Base-by-base conservation (phyloP, 2,113 vertebrate genomes). In the Saimiri boliviensis region DNA sequence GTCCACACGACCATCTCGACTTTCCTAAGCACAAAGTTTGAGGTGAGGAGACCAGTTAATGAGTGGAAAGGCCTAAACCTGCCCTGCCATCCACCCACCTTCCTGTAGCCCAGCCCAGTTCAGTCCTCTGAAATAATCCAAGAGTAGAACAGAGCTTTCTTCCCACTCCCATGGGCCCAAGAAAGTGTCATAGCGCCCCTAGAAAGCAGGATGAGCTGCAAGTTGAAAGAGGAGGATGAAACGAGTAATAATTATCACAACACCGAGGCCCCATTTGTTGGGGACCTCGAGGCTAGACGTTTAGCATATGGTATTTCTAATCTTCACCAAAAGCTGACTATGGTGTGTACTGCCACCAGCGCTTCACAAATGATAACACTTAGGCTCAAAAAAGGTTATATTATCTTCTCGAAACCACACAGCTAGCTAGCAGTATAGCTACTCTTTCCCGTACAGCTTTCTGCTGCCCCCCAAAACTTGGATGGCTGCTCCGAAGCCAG, bases 1-100 rank as follows among this genome's bases (percentile, higher is more conserved):
- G 98, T 99, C 99, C 86, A 99, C 99, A 19, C 99, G 99, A 1
- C 99, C 99, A 93, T 99, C 99, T 96, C 99, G 98, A 87, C 99
- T 99, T 98, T 99, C 99, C 99, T 99, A 94, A 86, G 56, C 10
- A 91, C 63, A 80, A 93, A 68, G 54, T 86, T 6, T 58, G 74
- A 89, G 49, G 42, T 93, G 52, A 97, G 63, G 25, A 90, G 42
- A 49, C 70, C 4, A 84, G 23, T 2, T 21, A 49, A 37, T 4
- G 7, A 86, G 27, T 73, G 25, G 49, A 79, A 93, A 37, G 79
- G 54, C 42, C 71, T 47, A 52, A 32, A 10, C 37, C 63, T 93
- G 19, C 66, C 85, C 63, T 90, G 71, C 25, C 42, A 32, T 17
- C 25, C 27, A 32, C 35, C 14, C 49, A 37, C 6, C 12, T 3